Percentiles rank a stretch among this genome's conserved stretches.
Conservation (phyloP, 1,140 invertebrate genomes). For the Ruditapes philippinarum region DNA sequence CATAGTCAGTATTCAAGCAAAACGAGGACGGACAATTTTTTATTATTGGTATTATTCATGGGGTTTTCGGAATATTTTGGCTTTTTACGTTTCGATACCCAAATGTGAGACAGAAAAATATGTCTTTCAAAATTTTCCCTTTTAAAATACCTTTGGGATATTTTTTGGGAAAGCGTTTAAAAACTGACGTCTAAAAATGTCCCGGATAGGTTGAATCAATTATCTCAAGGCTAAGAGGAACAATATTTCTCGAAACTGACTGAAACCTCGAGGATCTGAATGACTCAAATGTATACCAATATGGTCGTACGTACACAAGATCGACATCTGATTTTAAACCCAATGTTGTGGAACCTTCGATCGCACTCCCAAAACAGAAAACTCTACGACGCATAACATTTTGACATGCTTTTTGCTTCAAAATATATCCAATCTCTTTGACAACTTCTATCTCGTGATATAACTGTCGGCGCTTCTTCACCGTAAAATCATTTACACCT, state of each 20-base stretch:
- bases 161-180: too few relatives aligned
- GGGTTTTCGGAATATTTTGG: neutral
- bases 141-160: too few relatives aligned
- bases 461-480: neutral
- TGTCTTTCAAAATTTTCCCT: too few relatives aligned
- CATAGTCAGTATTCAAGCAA: neutral
- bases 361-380: neutral
- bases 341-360: neutral
- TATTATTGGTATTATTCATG: neutral
- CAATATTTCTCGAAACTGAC: too few relatives aligned
- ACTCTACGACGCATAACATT: neutral
- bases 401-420: neutral
- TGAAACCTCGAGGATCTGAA: too few relatives aligned
- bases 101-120: neutral
- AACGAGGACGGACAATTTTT: neutral
- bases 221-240: too few relatives aligned
- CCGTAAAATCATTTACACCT: neutral
- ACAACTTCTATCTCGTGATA: neutral
- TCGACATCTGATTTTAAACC: neutral
- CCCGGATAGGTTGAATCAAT: too few relatives aligned
- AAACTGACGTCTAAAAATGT: too few relatives aligned
- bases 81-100: neutral
- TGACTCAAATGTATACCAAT: too few relatives aligned
- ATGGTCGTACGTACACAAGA: neutral
- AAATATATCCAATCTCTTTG: neutral